A percentile compares a stretch with the other conserved stretches of the same genome.
Evolutionary conservation across 92 coral and sea anemone genomes (phyloP).

Genomic region (Isaurus tuberculatus): DNA sequence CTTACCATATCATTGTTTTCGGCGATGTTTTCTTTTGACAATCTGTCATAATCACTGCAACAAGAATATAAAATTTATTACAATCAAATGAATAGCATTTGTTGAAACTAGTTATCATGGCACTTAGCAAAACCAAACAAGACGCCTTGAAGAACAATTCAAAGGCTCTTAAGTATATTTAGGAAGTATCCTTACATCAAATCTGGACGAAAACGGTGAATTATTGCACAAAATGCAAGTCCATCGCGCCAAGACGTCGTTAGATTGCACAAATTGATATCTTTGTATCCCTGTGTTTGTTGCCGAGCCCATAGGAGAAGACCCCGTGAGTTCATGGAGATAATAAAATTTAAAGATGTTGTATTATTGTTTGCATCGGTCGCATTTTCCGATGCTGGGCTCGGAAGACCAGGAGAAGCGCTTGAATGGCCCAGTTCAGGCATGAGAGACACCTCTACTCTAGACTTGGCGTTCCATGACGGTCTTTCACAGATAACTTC

Average conservation of each 20-base stretch:
- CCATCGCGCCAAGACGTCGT: constrained; percentile 95
- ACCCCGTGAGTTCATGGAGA: constrained; percentile 71
- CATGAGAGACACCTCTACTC: constrained; percentile 21
- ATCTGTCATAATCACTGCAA: constrained; percentile 85
- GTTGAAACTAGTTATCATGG: constrained; percentile 29
- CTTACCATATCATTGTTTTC: constrained; percentile 88
- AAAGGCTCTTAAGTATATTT: constrained; percentile 31
- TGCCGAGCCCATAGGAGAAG: constrained; percentile 89
- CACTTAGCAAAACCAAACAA: constrained; percentile 51
- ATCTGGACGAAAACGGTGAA: constrained; percentile 88
- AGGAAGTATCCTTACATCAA: constrained; percentile 65
- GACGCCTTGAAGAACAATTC: constrained; percentile 15
- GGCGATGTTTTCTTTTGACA: constrained; percentile 80
- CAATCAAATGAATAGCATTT: constrained; percentile 13
- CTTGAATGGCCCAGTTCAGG: constrained; percentile 42
- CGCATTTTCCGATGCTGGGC: constrained; percentile 15
- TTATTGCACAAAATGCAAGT: constrained; percentile 85
- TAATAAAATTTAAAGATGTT: not conserved
- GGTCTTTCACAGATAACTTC: not conserved
- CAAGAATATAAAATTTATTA: constrained; percentile 31
- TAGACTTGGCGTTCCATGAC: constrained; percentile 31
- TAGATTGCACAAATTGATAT: constrained; percentile 76
- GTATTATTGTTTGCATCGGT: constrained; percentile 37
- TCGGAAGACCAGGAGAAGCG: constrained; percentile 39
- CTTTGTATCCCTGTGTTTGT: constrained; percentile 83